Percentiles rank a stretch among this genome's conserved stretches.
These are phyloP conservation scores for Geophilus truncorum DNA, from an alignment of 2,888 invertebrate genomes.

Conservation along the genomic window DNA sequence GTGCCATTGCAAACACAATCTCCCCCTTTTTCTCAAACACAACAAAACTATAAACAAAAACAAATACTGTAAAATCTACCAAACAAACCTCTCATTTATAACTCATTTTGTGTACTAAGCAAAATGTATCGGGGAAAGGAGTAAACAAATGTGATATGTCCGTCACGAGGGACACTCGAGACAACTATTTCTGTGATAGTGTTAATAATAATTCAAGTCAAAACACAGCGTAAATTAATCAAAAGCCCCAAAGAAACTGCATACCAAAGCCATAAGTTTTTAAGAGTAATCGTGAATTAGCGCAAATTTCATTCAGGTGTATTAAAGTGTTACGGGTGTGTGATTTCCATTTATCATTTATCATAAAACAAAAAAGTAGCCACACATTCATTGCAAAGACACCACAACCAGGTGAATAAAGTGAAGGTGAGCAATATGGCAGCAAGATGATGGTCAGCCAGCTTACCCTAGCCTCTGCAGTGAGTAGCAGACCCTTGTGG, in stretches of 20 bases:
- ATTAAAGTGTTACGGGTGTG: neutral
- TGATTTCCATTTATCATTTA: neutral
- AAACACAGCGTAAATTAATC: neutral
- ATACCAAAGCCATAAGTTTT: neutral
- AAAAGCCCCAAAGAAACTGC: neutral
- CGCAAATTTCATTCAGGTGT: neutral
- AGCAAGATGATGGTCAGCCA: conserved; percentile 28
- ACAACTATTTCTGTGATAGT: neutral
- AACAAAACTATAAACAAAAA: neutral
- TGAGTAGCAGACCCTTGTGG: conserved; percentile 79
- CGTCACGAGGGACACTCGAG: neutral
- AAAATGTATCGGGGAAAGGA: neutral
- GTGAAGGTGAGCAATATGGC: conserved; percentile 14
- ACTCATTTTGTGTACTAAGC: neutral
- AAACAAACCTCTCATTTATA: neutral
- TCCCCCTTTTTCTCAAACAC: neutral
- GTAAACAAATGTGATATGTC: neutral
- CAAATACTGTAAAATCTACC: neutral
- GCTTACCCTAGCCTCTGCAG: conserved; percentile 92
- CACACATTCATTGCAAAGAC: neutral
- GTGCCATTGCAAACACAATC: neutral
- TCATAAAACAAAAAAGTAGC: neutral
- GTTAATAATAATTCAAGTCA: neutral
- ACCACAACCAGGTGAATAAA: neutral
- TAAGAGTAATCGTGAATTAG: neutral